A percentile compares a stretch with the other conserved stretches of the same genome.
Evolutionary conservation across 1,140 invertebrate species (phyloP).

Genomic region (Matsumurasca onukii): DNA sequence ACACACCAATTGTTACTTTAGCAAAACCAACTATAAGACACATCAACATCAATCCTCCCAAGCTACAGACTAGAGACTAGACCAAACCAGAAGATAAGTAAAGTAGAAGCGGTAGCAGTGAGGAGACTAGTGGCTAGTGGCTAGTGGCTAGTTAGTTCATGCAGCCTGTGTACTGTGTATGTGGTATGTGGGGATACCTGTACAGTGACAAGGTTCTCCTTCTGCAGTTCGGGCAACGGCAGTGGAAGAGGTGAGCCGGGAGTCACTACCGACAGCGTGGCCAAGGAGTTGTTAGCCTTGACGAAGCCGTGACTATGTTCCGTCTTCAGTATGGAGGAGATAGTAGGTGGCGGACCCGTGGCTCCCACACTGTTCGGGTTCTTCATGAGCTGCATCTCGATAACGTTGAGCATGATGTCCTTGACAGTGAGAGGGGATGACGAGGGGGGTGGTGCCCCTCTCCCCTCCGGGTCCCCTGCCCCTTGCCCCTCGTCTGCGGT

Average conservation of each 20-base stretch:
- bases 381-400: conserved; percentile 70
- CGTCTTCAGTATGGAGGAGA: conserved; percentile 63
- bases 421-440: conserved; percentile 64
- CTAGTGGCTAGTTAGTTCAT: too few species aligned
- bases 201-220: conserved; percentile 45
- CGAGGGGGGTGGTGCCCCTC: conserved; percentile 31
- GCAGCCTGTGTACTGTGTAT: too few species aligned
- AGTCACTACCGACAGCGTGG: conserved; percentile 67
- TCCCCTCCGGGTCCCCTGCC: conserved; percentile 42
- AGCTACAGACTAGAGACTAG: too few species aligned
- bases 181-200: too few species aligned
- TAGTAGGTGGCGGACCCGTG: conserved; percentile 57
- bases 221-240: conserved; percentile 41
- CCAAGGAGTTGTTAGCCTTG: conserved; percentile 48
- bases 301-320: conserved; percentile 45
- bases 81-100: too few species aligned
- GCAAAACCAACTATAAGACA: too few species aligned
- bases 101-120: too few species aligned
- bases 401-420: conserved; percentile 73
- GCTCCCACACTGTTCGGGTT: conserved; percentile 50
- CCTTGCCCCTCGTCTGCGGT: conserved; percentile 78
- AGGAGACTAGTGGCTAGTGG: too few species aligned
- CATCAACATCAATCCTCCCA: too few species aligned
- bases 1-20: too few species aligned
- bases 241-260: conserved; percentile 46